Percentiles rank a stretch among this genome's conserved stretches.
These are phyloP conservation scores for Coptotermes formosanus DNA, from an alignment of 1,140 invertebrate species.

Conservation along the genomic window DNA sequence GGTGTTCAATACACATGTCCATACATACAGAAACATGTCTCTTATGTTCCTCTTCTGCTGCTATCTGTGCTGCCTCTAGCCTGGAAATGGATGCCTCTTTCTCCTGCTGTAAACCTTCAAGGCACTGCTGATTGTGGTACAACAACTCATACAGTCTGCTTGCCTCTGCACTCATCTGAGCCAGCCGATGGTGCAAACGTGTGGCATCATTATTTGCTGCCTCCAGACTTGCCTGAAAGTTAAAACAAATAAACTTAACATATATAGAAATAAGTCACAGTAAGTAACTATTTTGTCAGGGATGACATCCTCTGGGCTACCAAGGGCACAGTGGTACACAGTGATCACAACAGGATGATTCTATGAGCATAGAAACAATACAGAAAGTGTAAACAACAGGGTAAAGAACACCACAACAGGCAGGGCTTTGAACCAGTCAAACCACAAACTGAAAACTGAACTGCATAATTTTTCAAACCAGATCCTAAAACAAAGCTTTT, in stretches of 20 bases:
- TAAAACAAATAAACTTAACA: neutral
- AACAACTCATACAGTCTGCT: constrained; percentile 52
- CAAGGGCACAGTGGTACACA: too few relatives aligned
- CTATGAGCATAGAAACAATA: too few relatives aligned
- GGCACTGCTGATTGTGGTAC: constrained; percentile 52
- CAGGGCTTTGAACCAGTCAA: too few relatives aligned
- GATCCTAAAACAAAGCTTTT: too few relatives aligned
- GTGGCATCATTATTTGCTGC: constrained; percentile 52
- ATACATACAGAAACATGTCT: constrained; percentile 16
- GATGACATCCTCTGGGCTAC: too few relatives aligned
- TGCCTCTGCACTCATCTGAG: constrained; percentile 50
- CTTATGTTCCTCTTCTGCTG: constrained; percentile 37
- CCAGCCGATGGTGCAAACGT: constrained; percentile 52
- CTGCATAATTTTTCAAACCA: too few relatives aligned
- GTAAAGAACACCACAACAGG: too few relatives aligned
- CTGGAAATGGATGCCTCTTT: constrained; percentile 42
- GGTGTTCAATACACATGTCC: neutral
- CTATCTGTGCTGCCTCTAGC: constrained; percentile 40
- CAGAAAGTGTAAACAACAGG: too few relatives aligned
- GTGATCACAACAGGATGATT: too few relatives aligned
- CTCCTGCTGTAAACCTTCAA: constrained; percentile 48
- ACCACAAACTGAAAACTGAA: too few relatives aligned
- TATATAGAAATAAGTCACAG: too few relatives aligned
- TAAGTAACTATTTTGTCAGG: too few relatives aligned
- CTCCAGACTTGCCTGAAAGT: constrained; percentile 47